These are phyloP conservation scores for Anoplophora glabripennis DNA, from an alignment of 1,140 invertebrate genomes.

Conservation along the genomic window DNA sequence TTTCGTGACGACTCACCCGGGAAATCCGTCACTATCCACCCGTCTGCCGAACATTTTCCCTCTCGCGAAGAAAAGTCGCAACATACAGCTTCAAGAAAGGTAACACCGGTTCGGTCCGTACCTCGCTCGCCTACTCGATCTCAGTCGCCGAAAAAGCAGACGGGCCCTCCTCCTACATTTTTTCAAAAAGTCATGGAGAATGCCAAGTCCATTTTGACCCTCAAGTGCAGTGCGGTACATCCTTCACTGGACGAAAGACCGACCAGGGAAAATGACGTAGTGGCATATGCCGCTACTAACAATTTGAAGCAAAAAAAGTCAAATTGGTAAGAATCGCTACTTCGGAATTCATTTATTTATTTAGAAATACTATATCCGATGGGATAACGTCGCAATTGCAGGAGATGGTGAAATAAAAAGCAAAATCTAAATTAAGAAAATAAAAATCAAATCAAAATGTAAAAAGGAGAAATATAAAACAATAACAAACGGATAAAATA, in stretches of 20 bases:
- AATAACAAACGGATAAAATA: too few relatives aligned
- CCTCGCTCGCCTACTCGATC: background rate
- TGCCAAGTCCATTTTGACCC: slow-evolving; percentile 26
- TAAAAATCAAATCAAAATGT: too few relatives aligned
- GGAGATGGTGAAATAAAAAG: too few relatives aligned
- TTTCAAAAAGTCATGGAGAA: slow-evolving; percentile 33
- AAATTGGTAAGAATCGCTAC: too few relatives aligned
- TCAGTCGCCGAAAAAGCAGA: background rate
- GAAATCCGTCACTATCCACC: background rate
- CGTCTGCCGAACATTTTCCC: too few relatives aligned
- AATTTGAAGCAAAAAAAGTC: too few relatives aligned
- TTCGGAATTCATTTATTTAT: too few relatives aligned
- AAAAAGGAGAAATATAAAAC: too few relatives aligned
- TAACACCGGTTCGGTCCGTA: slow-evolving; percentile 2
- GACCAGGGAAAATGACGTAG: background rate
- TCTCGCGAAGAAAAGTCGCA: background rate
- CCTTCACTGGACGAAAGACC: background rate
- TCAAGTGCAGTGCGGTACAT: slow-evolving; percentile 23
- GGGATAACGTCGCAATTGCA: too few relatives aligned
- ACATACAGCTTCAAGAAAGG: slow-evolving; percentile 3
- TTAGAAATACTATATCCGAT: too few relatives aligned
- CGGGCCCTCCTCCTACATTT: slow-evolving; percentile 7
- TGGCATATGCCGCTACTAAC: background rate
- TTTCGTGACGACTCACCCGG: too few relatives aligned
- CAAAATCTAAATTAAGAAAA: too few relatives aligned